Percentiles rank a stretch among this genome's conserved stretches.
phyloP scores from a whole-genome alignment of 1,140 invertebrate genomes.

The Drosophila mauritiana region DNA sequence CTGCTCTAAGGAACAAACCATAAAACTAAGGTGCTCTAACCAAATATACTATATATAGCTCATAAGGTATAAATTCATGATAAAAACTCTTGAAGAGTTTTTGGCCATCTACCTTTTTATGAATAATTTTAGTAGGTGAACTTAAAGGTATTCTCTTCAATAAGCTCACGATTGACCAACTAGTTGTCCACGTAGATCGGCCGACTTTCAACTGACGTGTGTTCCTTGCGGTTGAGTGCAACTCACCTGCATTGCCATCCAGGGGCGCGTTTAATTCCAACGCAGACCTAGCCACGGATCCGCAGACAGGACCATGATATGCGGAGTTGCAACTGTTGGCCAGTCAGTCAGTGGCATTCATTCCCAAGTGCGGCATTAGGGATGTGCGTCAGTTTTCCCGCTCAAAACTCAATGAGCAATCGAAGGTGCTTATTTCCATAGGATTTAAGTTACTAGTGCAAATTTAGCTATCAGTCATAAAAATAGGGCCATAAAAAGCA shows the following conservation, averaged over 20 bases:
- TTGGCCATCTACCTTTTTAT: no score
- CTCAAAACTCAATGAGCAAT: constrained; percentile 3
- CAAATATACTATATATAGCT: no score
- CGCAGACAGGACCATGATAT: constrained; percentile 32
- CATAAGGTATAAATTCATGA: no score
- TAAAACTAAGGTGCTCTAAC: background rate
- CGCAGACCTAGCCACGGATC: constrained; percentile 31
- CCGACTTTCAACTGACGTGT: constrained; percentile 39
- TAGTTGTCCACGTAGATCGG: background rate
- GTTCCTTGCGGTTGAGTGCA: constrained; percentile 64
- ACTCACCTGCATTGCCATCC: constrained; percentile 36
- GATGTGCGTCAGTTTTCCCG: constrained; percentile 24
- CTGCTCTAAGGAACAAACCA: background rate
- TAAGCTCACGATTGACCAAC: background rate
- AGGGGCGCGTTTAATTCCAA: constrained; percentile 47
- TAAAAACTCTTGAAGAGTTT: no score
- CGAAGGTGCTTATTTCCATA: no score
- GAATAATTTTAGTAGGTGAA: no score
- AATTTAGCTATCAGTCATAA: no score
- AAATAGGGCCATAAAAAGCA: no score
- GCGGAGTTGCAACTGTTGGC: constrained; percentile 48
- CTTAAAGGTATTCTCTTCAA: no score
- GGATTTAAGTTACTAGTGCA: background rate
- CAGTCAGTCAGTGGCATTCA: constrained; percentile 46
- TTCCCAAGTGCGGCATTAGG: constrained; percentile 25